Base-by-base conservation (phyloP, 2,113 vertebrate species). In the Actinemys pallida region DNA sequence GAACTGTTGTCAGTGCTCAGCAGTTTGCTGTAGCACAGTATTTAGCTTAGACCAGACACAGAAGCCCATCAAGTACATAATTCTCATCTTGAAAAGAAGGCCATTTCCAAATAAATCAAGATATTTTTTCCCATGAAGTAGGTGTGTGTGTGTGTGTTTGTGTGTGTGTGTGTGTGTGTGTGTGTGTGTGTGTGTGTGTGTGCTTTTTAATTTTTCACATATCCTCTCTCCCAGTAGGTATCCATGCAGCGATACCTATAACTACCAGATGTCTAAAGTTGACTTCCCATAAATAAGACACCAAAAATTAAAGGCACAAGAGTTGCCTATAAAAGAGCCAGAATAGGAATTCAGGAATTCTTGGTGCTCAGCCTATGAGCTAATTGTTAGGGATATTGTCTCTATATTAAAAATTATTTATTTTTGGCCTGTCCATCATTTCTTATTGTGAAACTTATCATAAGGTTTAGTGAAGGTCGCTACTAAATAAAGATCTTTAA, bases 301-400 rank as follows among this genome's bases (percentile, higher is more conserved):
- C 45, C 10, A 84, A 91, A 82, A 90, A 88, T 84, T 78, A 57
- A 56, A 62, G 53, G 45, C 17, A 76, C 76, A 39, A 86, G 49
- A 69, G 24, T 78, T 93, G 52, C 2, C 8, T 22, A 2, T 84
- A 89, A 27, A 45, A 83, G 16, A 69, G 5, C 84, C 53, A 87
- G 3, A 52, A 25, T 22, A 93, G 62, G 47, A 94, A 65, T 94
- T 90, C 10, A n/a, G 89, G 82, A 81, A 19, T 92, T 95, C 39
- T 69, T 94, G 53, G 49, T 72, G 91, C 72, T 86, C 42, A 90
- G 62, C 89, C 89, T 84, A 53, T 93, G 49, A 65, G 90, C 45
- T 59, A 86, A 17, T 82, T 86, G 93, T 31, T 94, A 39, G 29
- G 72, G 42, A 72, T 84, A 31, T 0, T 4, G 27, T 86, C 5